Percentiles rank a stretch among this genome's conserved stretches.
Evolutionary conservation across 2,113 vertebrate species (phyloP).

Genomic region (Poeciliopsis occidentalis): DNA sequence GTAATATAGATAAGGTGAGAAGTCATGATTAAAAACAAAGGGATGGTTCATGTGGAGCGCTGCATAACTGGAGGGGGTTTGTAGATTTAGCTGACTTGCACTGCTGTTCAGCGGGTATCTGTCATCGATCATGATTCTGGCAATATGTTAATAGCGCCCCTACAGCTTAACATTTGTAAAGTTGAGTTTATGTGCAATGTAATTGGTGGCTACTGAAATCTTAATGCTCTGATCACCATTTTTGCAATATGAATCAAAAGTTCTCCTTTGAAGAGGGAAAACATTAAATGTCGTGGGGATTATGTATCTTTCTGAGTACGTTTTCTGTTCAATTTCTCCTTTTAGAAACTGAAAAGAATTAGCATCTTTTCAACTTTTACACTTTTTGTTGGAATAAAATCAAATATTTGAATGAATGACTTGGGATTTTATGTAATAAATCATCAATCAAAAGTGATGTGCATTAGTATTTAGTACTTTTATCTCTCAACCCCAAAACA

Average conservation of each 20-base stretch:
- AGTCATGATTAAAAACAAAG: slow-evolving; percentile 66
- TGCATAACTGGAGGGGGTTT: slow-evolving; percentile 58
- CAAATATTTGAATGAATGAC: neutral
- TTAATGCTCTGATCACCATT: slow-evolving; percentile 49
- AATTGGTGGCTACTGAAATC: slow-evolving; percentile 57
- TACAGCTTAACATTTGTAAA: slow-evolving; percentile 62
- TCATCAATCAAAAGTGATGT: neutral
- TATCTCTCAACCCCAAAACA: neutral
- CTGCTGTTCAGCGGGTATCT: slow-evolving; percentile 57
- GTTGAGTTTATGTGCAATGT: slow-evolving; percentile 57
- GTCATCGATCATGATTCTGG: slow-evolving; percentile 60
- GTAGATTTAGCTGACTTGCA: slow-evolving; percentile 62
- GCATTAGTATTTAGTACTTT: neutral
- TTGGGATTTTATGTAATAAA: neutral
- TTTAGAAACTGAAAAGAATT: slow-evolving; percentile 18
- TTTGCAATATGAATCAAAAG: slow-evolving; percentile 52
- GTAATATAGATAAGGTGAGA: slow-evolving; percentile 41
- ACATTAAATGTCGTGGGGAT: slow-evolving; percentile 1
- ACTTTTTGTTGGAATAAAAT: neutral
- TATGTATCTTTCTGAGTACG: slow-evolving; percentile 47
- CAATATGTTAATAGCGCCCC: slow-evolving; percentile 60
- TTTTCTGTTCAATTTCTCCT: slow-evolving; percentile 15
- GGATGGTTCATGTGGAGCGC: slow-evolving; percentile 48
- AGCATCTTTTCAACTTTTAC: neutral
- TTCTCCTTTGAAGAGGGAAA: slow-evolving; percentile 28